Conservation (phyloP, 2,888 invertebrate genomes). For the Tipula vernalis region DNA sequence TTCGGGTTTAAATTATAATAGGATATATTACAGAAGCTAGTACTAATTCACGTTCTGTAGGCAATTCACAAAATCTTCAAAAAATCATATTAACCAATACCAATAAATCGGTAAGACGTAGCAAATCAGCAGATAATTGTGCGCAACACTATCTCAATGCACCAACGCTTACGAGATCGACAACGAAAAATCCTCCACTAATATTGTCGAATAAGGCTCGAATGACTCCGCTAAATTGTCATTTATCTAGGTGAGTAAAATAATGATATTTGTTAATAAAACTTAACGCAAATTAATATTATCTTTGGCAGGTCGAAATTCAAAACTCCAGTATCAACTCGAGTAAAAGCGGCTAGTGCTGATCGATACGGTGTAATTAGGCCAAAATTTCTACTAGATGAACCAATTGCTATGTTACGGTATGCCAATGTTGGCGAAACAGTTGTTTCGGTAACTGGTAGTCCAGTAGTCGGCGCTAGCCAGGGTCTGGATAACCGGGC, state of each 20-base stretch:
- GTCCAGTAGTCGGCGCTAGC: conserved; percentile 32
- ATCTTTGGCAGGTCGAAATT: conserved; percentile 23
- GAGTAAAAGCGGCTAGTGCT: conserved; percentile 30
- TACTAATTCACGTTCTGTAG: neutral
- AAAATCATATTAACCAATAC: neutral
- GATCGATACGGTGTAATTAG: conserved; percentile 25
- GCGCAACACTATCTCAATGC: neutral
- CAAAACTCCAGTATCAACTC: conserved; percentile 26
- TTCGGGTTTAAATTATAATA: neutral
- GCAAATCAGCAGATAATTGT: neutral
- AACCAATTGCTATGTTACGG: conserved; percentile 30
- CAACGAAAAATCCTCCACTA: neutral
- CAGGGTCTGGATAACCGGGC: conserved; percentile 29
- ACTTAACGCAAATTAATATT: neutral
- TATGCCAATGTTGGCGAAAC: conserved; percentile 34
- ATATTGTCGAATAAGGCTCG: neutral
- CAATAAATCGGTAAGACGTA: neutral
- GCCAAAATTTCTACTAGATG: conserved; percentile 19
- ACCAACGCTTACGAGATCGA: neutral
- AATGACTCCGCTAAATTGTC: neutral
- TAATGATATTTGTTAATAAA: neutral
- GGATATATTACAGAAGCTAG: conserved; percentile 6
- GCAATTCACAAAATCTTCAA: neutral
- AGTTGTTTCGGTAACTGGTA: conserved; percentile 31
- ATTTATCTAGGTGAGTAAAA: neutral